Evolutionary conservation across 2,113 vertebrate genomes (phyloP).

Genomic region (Callocephalon fimbriatum): DNA sequence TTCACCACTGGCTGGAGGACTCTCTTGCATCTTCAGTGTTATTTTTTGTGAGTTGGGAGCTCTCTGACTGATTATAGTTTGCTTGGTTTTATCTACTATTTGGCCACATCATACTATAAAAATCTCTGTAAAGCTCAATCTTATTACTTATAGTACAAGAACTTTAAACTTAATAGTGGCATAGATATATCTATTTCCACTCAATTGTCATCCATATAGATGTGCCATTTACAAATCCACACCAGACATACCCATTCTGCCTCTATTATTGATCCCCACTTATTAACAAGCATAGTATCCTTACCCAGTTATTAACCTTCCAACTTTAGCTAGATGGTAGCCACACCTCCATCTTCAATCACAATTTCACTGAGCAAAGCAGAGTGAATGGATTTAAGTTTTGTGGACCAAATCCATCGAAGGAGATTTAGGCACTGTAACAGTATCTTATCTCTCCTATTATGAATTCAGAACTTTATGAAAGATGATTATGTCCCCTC

Average conservation of each 20-base stretch:
- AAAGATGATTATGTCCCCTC: rapidly evolving
- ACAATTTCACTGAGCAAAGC: neutral
- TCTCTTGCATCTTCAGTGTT: neutral
- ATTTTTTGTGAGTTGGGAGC: neutral
- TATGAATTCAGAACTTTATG: neutral
- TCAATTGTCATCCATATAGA: neutral
- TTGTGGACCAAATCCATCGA: neutral
- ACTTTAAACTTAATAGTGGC: neutral
- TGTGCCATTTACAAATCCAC: neutral
- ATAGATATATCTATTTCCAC: neutral
- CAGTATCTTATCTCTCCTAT: neutral
- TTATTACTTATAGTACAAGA: neutral
- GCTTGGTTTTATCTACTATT: neutral
- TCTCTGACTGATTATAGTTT: neutral
- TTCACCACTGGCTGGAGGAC: neutral
- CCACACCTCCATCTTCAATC: neutral
- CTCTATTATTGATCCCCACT: neutral
- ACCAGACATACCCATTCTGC: neutral
- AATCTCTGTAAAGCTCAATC: neutral
- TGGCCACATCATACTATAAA: neutral
- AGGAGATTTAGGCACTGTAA: neutral
- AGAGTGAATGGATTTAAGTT: neutral
- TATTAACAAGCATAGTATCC: neutral
- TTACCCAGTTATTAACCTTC: neutral
- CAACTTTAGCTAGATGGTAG: neutral